Percentiles rank a stretch among this genome's conserved stretches.
phyloP scores from a whole-genome alignment of 1,140 invertebrate species.

The Ceratina calcarata region DNA sequence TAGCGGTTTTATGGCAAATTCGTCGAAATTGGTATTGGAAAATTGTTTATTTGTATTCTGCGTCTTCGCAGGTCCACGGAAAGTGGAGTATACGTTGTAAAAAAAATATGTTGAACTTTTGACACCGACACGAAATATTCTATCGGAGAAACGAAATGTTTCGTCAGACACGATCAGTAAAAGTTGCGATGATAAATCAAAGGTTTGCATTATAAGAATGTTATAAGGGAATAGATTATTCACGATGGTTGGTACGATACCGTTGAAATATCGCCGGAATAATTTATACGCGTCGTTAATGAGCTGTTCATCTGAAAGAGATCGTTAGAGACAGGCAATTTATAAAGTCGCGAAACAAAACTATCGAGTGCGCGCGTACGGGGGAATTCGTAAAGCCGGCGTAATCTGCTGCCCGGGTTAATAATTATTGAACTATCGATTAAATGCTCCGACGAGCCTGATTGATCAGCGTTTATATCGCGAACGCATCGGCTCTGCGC shows the following conservation, averaged over 20 bases:
- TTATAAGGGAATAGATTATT: not conserved
- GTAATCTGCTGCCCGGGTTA: conserved; percentile 63
- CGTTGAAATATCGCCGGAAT: conserved; percentile 30
- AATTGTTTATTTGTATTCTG: no score
- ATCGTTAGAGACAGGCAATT: conserved; percentile 60
- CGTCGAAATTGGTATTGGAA: no score
- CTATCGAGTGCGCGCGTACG: conserved; percentile 5
- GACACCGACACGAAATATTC: no score
- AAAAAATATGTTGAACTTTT: no score
- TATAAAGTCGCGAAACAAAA: conserved; percentile 54
- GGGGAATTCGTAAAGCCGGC: conserved; percentile 57
- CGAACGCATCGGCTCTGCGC: conserved; percentile 61
- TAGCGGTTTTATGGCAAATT: not conserved
- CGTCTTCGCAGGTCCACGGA: no score
- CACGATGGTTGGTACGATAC: not conserved
- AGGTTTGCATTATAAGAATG: not conserved
- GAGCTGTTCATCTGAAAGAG: conserved; percentile 45
- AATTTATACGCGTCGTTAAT: conserved; percentile 46
- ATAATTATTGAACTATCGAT: conserved; percentile 74
- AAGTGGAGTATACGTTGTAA: no score
- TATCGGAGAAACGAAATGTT: no score
- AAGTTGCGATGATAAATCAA: not conserved
- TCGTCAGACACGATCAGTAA: no score
- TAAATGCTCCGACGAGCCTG: conserved; percentile 68
- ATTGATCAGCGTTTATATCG: conserved; percentile 72